A percentile compares a stretch with the other conserved stretches of the same genome.
phyloP scores from a whole-genome alignment of 2,888 invertebrate species.

The Thelaira solivaga region DNA sequence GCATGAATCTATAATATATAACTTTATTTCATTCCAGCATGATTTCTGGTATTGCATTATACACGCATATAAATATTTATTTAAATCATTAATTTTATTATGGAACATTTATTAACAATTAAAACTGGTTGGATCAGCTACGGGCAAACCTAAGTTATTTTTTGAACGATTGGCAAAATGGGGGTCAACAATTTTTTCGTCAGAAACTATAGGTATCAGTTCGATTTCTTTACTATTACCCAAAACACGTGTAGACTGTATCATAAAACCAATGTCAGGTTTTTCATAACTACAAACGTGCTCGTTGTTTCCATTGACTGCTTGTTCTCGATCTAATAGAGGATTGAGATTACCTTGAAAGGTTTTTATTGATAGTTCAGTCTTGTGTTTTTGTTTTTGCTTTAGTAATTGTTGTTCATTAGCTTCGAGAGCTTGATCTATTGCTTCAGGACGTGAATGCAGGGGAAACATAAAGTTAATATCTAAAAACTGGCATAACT shows the following conservation, averaged over 20 bases:
- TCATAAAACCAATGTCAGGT: conserved; percentile 74
- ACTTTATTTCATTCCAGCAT: too few relatives aligned
- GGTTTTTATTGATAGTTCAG: conserved; percentile 31
- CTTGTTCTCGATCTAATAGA: neutral
- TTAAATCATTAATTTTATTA: too few relatives aligned
- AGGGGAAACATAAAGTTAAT: conserved; percentile 73
- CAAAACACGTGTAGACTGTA: conserved; percentile 70
- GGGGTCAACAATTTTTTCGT: conserved; percentile 66
- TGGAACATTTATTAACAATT: conserved; percentile 9
- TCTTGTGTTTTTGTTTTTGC: conserved; percentile 44
- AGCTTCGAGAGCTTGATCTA: conserved; percentile 77
- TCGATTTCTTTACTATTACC: conserved; percentile 75
- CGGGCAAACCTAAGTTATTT: conserved; percentile 38
- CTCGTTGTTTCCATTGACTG: neutral
- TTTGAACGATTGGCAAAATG: neutral
- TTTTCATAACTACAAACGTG: conserved; percentile 65
- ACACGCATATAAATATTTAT: too few relatives aligned
- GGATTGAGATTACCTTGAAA: conserved; percentile 12
- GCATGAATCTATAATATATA: too few relatives aligned
- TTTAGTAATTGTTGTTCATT: conserved; percentile 71
- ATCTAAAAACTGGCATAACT: conserved; percentile 76
- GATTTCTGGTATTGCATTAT: too few relatives aligned
- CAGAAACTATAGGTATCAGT: conserved; percentile 71
- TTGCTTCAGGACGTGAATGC: conserved; percentile 67
- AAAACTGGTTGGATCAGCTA: conserved; percentile 55